phyloP scores from a whole-genome alignment of 1,140 invertebrate genomes.

The Geopemphigus sp. region DNA sequence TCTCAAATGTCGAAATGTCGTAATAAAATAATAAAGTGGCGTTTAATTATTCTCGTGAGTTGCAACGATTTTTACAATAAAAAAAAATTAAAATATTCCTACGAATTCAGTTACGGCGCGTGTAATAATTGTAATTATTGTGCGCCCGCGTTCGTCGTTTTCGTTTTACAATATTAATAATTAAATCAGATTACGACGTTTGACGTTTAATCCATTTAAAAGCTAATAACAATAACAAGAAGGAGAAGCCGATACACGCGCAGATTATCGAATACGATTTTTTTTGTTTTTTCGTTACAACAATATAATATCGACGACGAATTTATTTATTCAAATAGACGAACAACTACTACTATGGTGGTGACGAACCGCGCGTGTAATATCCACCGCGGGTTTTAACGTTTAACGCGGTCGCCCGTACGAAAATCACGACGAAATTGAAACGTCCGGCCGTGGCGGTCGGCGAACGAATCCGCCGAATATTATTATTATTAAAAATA shows the following conservation, averaged over 20 bases:
- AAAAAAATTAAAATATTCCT: conserved; percentile 20
- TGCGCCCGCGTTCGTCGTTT: not conserved
- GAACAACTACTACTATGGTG: too few species aligned
- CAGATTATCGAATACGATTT: not conserved
- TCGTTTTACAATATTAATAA: not conserved
- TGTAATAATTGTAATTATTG: conserved; percentile 3
- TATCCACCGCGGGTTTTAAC: too few species aligned
- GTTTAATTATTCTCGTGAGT: conserved; percentile 7
- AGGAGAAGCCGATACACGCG: not conserved
- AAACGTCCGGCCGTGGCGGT: too few species aligned
- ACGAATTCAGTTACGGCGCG: not conserved
- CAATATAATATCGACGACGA: too few species aligned
- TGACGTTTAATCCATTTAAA: conserved; percentile 12
- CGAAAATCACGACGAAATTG: too few species aligned
- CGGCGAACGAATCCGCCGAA: too few species aligned
- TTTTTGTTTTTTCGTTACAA: not conserved
- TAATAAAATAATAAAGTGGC: conserved; percentile 1
- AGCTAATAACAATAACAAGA: not conserved
- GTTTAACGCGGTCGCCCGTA: too few species aligned
- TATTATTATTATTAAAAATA: too few species aligned
- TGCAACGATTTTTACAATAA: conserved; percentile 8
- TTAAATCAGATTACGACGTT: conserved; percentile 3
- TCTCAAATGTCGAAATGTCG: not conserved
- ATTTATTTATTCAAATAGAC: too few species aligned
- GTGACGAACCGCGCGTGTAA: too few species aligned